Evolutionary conservation across 2,797 vertebrate species (phyloP).

Genomic region (Pipistrellus nathusii): DNA sequence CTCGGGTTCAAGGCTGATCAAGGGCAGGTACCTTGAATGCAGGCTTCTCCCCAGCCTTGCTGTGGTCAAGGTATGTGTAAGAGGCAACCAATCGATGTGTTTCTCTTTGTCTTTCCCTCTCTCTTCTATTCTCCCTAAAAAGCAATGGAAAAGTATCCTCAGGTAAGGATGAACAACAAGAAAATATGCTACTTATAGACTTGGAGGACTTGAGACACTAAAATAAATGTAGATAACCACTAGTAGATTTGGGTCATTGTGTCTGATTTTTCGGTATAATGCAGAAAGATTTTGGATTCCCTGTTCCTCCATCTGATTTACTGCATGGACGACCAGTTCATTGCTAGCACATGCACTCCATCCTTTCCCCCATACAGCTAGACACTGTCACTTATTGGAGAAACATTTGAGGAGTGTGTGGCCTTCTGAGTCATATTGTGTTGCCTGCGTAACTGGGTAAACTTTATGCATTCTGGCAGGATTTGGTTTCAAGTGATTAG

Average conservation of each 20-base stretch:
- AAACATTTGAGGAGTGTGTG: constrained; percentile 34
- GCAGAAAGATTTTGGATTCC: constrained; percentile 54
- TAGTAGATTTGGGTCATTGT: background rate
- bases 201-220: background rate
- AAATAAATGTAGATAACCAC: background rate
- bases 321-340: constrained; percentile 38
- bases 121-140: too few species aligned
- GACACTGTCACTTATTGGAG: background rate
- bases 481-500: constrained; percentile 66
- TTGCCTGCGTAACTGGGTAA: constrained; percentile 74
- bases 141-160: too few species aligned
- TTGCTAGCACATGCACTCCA: too few species aligned
- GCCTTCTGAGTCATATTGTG: background rate
- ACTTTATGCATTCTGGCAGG: constrained; percentile 74
- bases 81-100: too few species aligned
- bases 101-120: too few species aligned
- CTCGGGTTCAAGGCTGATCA: too few species aligned
- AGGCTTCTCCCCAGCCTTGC: too few species aligned
- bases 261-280: background rate
- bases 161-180: too few species aligned
- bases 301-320: constrained; percentile 66
- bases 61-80: too few species aligned
- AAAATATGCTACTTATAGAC: background rate
- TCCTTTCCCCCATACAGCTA: background rate
- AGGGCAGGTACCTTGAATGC: too few species aligned